Evolutionary conservation across 2,888 invertebrate genomes (phyloP), one percentile per base, ranked within the genome.

Genomic region (Ophioninae sp.): DNA sequence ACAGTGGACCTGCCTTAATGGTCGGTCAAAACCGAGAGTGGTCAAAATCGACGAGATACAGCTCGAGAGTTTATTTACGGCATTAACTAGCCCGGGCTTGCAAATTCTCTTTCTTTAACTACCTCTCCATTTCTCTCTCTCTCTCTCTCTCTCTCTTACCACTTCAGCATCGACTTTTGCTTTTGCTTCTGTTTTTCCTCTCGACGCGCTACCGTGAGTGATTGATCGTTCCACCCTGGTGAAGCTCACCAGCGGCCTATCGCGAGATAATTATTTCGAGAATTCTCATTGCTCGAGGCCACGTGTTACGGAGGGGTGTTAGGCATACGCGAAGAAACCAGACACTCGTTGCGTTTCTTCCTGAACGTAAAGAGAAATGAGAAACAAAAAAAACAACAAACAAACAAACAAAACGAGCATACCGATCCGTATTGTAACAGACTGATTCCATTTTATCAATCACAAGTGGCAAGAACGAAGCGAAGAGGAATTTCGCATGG

Each of bases 161-260:
- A 64, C 79, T 75, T 82, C 85, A 80, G 41, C 73, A 51, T 74
- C 63, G 51, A 80, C 73, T 59, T 79, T 76, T 59, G 82, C 81
- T 81, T 84, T 77, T 71, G 79, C 79, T 73, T 81, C 72, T 81
- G 81, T 72, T 67, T 81, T 76, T 75, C 68, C 81, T 79, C 75
- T 67, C 79, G 80, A 73, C 80, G 74, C 81, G 17, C 51, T 3
- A 51, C 79, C 64, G 82, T 84, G 88, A 88, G 88, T 90, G 90
- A 90, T 90, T 90, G 89, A 90, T 90, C 87, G 88, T 80, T 80
- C 73, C 73, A 65, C 80, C 83, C 80, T 76, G 77, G 59, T 79
- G 63, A 77, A 76, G 39, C 84, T 86, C 87, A 85, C 84, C 85
- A 85, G 72, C 79, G 79, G 79, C 68, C 51, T 20, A 64, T 68